phyloP scores from a whole-genome alignment of 1,140 invertebrate species.

The Cyclargus thomasi region DNA sequence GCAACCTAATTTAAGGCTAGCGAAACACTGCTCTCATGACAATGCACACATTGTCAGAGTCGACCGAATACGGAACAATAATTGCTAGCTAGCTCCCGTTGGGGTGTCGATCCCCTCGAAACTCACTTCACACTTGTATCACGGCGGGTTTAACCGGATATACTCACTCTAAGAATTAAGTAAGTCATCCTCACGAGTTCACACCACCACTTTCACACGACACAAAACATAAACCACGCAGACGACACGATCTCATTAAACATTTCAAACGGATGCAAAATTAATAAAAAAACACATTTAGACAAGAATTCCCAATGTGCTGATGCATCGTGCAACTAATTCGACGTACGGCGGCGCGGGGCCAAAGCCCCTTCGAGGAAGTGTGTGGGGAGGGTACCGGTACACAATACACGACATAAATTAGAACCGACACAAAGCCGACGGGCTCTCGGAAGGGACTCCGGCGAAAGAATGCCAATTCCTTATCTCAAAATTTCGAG shows the following conservation, averaged over 20 bases:
- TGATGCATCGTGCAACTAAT: constrained; percentile 65
- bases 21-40: no score
- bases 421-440: constrained; percentile 70
- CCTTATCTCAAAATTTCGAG: constrained; percentile 62
- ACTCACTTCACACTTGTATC: background rate
- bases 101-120: background rate
- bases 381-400: constrained; percentile 63
- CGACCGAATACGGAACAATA: background rate
- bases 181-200: constrained; percentile 41
- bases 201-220: constrained; percentile 11
- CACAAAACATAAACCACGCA: background rate
- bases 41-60: background rate
- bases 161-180: constrained; percentile 49
- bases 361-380: constrained; percentile 59
- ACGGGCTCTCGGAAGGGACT: constrained; percentile 66
- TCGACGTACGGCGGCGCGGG: constrained; percentile 50
- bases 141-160: background rate
- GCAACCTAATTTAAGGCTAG: background rate
- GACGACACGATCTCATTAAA: constrained; percentile 16
- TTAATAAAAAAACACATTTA: constrained; percentile 21
- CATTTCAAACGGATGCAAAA: constrained; percentile 18
- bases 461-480: constrained; percentile 70
- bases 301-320: constrained; percentile 51
- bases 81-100: background rate
- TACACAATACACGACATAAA: constrained; percentile 71